These are phyloP conservation scores for Catajapyx aquilonaris DNA, from an alignment of 1,140 invertebrate species.

Conservation along the genomic window DNA sequence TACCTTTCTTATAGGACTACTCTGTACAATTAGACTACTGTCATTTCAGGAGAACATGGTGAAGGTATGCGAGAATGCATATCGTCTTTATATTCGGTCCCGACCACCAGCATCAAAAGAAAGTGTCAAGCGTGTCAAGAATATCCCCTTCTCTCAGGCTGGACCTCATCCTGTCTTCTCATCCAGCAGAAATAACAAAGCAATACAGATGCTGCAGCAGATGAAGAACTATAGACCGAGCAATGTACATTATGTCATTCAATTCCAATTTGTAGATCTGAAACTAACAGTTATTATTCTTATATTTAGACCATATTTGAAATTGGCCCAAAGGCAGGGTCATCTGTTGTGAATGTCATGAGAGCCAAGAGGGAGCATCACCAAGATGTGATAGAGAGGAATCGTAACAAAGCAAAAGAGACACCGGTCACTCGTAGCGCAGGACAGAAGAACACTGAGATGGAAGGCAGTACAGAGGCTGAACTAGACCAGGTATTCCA, in stretches of 20 bases:
- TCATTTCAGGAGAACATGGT: conserved; percentile 38
- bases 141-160: conserved; percentile 26
- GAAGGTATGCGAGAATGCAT: conserved; percentile 66
- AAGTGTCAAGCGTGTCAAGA: conserved; percentile 66
- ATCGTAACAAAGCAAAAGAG: too few species aligned
- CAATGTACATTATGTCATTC: conserved; percentile 3
- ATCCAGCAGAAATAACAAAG: too few species aligned
- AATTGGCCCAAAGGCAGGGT: conserved; percentile 59
- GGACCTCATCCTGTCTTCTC: conserved; percentile 38
- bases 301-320: conserved; percentile 80
- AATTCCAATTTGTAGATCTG: conserved; percentile 1
- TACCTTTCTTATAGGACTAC: background rate
- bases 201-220: too few species aligned
- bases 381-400: conserved; percentile 13
- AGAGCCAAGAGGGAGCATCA: conserved; percentile 25
- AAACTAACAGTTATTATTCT: conserved; percentile 10
- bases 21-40: conserved; percentile 2
- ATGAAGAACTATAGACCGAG: conserved; percentile 63
- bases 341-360: conserved; percentile 27
- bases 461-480: conserved; percentile 46
- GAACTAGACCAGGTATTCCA: conserved; percentile 35
- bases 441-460: conserved; percentile 38
- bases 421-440: too few species aligned
- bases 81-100: conserved; percentile 71
- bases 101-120: conserved; percentile 68